Conservation (phyloP, 2,888 invertebrate genomes). For the Andrena hattorfiana region DNA sequence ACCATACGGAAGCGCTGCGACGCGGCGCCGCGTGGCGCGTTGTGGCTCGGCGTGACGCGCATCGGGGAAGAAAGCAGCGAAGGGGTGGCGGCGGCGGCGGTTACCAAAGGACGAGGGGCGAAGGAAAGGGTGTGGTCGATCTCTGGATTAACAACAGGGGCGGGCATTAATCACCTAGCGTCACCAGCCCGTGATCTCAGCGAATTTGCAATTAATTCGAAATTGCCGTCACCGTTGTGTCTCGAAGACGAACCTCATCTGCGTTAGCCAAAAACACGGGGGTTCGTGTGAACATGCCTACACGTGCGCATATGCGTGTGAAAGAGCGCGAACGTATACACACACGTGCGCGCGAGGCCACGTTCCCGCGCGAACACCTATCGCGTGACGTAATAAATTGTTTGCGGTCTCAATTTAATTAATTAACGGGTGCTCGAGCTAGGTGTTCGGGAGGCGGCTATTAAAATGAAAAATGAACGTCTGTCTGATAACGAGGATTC, state of each 20-base stretch:
- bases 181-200: constrained; percentile 78
- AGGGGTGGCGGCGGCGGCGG: constrained; percentile 40
- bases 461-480: constrained; percentile 64
- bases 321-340: not conserved
- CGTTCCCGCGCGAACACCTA: constrained; percentile 31
- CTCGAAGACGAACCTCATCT: constrained; percentile 50
- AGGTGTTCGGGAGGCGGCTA: constrained; percentile 30
- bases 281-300: not conserved
- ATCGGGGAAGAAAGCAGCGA: constrained; percentile 58
- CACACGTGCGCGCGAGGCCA: constrained; percentile 30
- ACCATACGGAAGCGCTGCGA: constrained; percentile 76
- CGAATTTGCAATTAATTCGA: constrained; percentile 82
- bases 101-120: constrained; percentile 35
- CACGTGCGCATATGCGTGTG: too few relatives aligned
- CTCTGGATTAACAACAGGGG: constrained; percentile 61
- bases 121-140: constrained; percentile 53
- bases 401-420: constrained; percentile 70
- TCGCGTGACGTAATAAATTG: constrained; percentile 68
- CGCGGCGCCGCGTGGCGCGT: constrained; percentile 42
- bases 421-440: constrained; percentile 59
- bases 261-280: not conserved
- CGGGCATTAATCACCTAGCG: constrained; percentile 81
- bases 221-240: constrained; percentile 77
- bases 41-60: constrained; percentile 32
- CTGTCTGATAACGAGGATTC: constrained; percentile 58